phyloP scores from a whole-genome alignment of 2,113 vertebrate genomes.

The human region DNA sequence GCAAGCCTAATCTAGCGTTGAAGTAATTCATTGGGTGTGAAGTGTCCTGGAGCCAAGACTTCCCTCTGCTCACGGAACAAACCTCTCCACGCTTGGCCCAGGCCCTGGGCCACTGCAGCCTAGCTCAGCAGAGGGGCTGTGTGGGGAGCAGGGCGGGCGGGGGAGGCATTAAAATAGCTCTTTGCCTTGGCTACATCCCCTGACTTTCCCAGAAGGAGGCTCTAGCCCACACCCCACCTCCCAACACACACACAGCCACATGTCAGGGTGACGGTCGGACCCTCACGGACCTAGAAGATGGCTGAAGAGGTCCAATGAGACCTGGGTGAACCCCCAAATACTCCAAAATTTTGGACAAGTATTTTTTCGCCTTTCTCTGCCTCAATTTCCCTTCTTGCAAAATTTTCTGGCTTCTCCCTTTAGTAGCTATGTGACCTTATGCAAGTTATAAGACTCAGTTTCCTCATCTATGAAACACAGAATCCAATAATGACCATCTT shows the following conservation, averaged over 20 bases:
- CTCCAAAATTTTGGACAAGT: not conserved
- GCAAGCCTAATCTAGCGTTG: conserved; percentile 84
- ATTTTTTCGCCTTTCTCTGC: not conserved
- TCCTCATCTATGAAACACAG: not conserved
- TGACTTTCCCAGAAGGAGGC: conserved; percentile 76
- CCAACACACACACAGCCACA: not conserved
- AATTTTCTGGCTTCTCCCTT: not conserved
- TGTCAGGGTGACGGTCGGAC: not conserved
- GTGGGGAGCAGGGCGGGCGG: conserved; percentile 54
- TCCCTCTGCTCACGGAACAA: conserved; percentile 76
- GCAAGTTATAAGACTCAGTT: not conserved
- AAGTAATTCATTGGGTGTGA: conserved; percentile 88
- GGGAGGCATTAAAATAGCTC: conserved; percentile 75
- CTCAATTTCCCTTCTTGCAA: conserved; percentile 29
- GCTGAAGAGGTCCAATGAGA: not conserved
- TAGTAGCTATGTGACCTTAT: not conserved
- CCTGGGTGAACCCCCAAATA: not conserved
- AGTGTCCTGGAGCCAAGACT: conserved; percentile 83
- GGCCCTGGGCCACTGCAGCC: conserved; percentile 74
- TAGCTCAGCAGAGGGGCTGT: conserved; percentile 67
- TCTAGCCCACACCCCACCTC: not conserved
- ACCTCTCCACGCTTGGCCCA: conserved; percentile 72
- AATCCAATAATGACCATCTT: not conserved
- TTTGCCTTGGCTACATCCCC: conserved; percentile 69
- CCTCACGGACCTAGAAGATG: not conserved